Evolutionary conservation across 2,113 vertebrate species (phyloP).

Genomic region (Perca schrenkii): DNA sequence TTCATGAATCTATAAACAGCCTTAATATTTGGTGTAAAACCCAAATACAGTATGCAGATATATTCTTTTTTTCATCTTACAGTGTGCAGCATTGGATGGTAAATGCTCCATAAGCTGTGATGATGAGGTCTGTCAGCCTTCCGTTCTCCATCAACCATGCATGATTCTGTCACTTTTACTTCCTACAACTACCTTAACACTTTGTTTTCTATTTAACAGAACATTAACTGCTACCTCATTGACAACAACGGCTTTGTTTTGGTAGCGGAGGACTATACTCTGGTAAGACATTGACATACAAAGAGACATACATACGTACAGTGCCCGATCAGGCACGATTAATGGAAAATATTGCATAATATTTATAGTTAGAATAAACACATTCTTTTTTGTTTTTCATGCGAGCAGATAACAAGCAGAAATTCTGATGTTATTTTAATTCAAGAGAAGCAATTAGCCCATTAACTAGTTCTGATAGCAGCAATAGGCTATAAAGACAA

Average conservation of each 20-base stretch:
- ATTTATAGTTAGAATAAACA: neutral
- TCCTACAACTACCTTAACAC: neutral
- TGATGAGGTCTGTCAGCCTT: constrained; percentile 88
- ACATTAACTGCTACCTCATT: constrained; percentile 97
- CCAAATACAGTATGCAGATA: neutral
- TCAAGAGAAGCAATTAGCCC: neutral
- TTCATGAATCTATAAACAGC: neutral
- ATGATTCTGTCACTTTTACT: neutral
- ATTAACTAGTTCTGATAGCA: neutral
- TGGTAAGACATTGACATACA: constrained; percentile 82
- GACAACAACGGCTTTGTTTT: constrained; percentile 99
- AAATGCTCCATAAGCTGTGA: constrained; percentile 98
- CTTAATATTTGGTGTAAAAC: constrained; percentile 11
- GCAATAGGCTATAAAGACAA: neutral
- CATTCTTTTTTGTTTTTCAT: neutral
- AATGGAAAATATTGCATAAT: neutral
- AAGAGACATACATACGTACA: neutral
- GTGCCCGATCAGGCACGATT: neutral
- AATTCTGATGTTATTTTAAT: neutral
- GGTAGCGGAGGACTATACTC: constrained; percentile 93
- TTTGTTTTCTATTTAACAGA: constrained; percentile 76
- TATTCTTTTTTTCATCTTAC: constrained; percentile 38
- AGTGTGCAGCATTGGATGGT: constrained; percentile 96
- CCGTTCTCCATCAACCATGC: neutral
- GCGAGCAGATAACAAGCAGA: neutral